These are phyloP conservation scores for Oplegnathus fasciatus DNA, from an alignment of 2,113 vertebrate genomes.

Conservation along the genomic window DNA sequence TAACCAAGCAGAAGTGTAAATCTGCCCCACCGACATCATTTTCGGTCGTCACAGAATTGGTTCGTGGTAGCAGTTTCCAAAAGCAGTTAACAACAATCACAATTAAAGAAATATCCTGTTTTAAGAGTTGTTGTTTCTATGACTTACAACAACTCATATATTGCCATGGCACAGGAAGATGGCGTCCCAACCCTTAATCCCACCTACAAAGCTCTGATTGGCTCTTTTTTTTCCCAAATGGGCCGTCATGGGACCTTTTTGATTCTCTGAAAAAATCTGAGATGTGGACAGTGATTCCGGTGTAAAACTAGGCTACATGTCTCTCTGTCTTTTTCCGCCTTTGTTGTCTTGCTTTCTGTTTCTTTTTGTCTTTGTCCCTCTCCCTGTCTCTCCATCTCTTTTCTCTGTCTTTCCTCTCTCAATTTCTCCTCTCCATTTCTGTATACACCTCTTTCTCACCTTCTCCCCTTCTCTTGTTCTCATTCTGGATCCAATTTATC, in stretches of 20 bases:
- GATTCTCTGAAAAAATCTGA: background rate
- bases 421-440: constrained; percentile 37
- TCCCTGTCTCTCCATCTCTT: background rate
- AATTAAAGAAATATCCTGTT: background rate
- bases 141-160: background rate
- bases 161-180: background rate
- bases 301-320: background rate
- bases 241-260: background rate
- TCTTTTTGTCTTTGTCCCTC: background rate
- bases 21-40: background rate
- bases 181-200: background rate
- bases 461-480: constrained; percentile 44
- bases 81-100: background rate
- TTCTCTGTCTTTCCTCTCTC: constrained; percentile 11
- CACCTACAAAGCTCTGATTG: constrained; percentile 31
- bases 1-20: too few species aligned
- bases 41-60: background rate
- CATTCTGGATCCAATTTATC: constrained; percentile 31
- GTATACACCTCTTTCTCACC: constrained; percentile 23
- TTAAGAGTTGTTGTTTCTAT: background rate
- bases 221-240: background rate
- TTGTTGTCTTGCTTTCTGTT: background rate
- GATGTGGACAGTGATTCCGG: background rate
- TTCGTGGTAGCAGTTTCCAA: background rate
- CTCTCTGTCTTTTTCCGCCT: background rate